Evolutionary conservation across 2,888 invertebrate genomes (phyloP).

Genomic region (Trachelus stipa): DNA sequence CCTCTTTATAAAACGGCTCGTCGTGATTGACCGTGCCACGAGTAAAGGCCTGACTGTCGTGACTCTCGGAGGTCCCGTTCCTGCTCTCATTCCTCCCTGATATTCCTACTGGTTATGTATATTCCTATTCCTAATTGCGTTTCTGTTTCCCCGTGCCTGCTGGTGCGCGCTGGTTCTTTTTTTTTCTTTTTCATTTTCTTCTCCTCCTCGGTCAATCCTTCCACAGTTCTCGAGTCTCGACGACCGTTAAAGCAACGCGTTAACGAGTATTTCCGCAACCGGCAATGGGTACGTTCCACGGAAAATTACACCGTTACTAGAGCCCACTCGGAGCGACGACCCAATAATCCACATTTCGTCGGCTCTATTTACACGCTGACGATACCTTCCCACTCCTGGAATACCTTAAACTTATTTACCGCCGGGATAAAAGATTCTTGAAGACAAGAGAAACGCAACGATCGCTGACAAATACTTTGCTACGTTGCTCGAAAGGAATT

Average conservation of each 20-base stretch:
- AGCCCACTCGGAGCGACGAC: not conserved
- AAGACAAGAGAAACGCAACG: not conserved
- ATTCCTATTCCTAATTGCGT: not conserved
- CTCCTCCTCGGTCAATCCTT: not conserved
- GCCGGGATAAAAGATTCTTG: not conserved
- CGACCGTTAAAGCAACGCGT: not conserved
- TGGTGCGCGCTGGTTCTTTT: not conserved
- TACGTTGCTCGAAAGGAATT: not conserved
- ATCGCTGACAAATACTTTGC: not conserved
- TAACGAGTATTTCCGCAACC: not conserved
- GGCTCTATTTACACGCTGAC: not conserved
- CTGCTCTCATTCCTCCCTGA: not conserved
- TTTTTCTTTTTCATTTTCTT: not conserved
- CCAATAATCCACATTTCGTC: not conserved
- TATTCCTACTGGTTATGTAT: not conserved
- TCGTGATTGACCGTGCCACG: not conserved
- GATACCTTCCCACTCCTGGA: not conserved
- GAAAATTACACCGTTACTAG: not conserved
- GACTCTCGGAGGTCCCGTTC: not conserved
- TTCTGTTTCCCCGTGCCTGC: not conserved
- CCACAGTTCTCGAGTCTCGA: not conserved
- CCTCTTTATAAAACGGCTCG: conserved; percentile 4
- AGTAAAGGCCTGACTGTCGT: not conserved
- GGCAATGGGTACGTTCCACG: not conserved
- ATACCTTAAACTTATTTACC: not conserved